Conservation (phyloP, 1,140 invertebrate genomes). For the Zaprionus gabonicus region DNA sequence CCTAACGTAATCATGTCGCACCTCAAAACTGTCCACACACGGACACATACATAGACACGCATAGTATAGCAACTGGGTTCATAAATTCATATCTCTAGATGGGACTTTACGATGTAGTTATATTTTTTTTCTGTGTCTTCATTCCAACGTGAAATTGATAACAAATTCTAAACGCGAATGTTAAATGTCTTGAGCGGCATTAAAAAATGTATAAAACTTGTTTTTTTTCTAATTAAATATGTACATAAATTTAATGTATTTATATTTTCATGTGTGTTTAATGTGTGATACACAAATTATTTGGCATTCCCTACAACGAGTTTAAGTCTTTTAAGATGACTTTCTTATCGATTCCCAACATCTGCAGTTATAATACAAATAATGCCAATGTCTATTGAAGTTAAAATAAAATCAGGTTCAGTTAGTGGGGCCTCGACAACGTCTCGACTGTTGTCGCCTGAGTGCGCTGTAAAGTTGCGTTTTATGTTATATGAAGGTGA, state of each 20-base stretch:
- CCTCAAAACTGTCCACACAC: conserved; percentile 31
- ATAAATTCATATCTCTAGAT: conserved; percentile 37
- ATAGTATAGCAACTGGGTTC: background rate
- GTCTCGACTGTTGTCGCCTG: conserved; percentile 2
- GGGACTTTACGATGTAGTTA: conserved; percentile 19
- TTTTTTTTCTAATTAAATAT: conserved; percentile 41
- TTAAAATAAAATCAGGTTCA: conserved; percentile 23
- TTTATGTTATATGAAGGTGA: conserved; percentile 67
- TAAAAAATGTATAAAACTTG: conserved; percentile 28
- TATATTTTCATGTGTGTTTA: background rate
- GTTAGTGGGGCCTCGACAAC: conserved; percentile 24
- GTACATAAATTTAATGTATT: conserved; percentile 18
- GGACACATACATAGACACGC: conserved; percentile 3
- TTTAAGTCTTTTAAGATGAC: conserved; percentile 7
- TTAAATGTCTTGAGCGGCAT: conserved; percentile 8
- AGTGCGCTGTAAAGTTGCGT: conserved; percentile 54
- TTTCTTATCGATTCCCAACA: conserved; percentile 1
- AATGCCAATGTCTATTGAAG: conserved; percentile 26
- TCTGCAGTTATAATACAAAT: conserved; percentile 36
- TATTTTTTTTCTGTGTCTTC: conserved; percentile 7
- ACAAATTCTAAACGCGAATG: conserved; percentile 37
- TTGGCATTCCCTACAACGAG: background rate
- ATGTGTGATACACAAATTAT: background rate
- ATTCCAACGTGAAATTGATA: conserved; percentile 42
- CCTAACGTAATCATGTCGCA: conserved; percentile 49